phyloP scores from a whole-genome alignment of 2,797 vertebrate species.

The Danio tinwini region DNA sequence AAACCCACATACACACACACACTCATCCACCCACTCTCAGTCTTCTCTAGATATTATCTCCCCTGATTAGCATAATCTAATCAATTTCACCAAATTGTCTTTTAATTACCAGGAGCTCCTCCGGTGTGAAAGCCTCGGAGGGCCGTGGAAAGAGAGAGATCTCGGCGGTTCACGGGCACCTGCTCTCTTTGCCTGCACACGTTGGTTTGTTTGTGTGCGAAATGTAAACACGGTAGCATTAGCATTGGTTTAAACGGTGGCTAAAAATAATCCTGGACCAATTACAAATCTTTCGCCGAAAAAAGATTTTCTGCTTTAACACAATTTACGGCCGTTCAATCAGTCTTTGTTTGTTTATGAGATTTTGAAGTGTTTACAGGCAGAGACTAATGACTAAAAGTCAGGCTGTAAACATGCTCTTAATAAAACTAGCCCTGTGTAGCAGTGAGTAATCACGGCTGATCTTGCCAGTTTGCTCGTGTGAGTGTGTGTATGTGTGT shows the following conservation, averaged over 20 bases:
- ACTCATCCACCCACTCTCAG: constrained; percentile 24
- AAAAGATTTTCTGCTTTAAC: constrained; percentile 48
- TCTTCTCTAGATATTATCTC: constrained; percentile 72
- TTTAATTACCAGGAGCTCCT: constrained; percentile 79
- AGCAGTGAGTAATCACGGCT: constrained; percentile 71
- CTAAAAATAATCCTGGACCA: constrained; percentile 35
- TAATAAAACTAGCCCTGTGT: constrained; percentile 71
- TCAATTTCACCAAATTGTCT: constrained; percentile 78
- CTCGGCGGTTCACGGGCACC: constrained; percentile 26
- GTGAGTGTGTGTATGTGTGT: constrained; percentile 28
- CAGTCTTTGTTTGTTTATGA: constrained; percentile 40
- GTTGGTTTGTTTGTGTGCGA: neutral
- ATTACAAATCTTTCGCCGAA: constrained; percentile 14
- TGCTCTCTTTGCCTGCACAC: constrained; percentile 12
- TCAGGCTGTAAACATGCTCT: constrained; percentile 70
- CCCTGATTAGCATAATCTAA: constrained; percentile 81
- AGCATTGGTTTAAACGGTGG: constrained; percentile 15
- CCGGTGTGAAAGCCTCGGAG: constrained; percentile 61
- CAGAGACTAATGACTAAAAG: constrained; percentile 68
- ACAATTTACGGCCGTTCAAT: constrained; percentile 33
- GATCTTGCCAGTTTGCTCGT: constrained; percentile 58
- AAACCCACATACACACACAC: constrained; percentile 26
- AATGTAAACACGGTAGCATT: constrained; percentile 1
- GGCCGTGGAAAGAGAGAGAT: constrained; percentile 25
- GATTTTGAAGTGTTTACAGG: constrained; percentile 61